Base-by-base conservation (phyloP, 2,113 vertebrate genomes). In the Cricetomys ansorgei region DNA sequence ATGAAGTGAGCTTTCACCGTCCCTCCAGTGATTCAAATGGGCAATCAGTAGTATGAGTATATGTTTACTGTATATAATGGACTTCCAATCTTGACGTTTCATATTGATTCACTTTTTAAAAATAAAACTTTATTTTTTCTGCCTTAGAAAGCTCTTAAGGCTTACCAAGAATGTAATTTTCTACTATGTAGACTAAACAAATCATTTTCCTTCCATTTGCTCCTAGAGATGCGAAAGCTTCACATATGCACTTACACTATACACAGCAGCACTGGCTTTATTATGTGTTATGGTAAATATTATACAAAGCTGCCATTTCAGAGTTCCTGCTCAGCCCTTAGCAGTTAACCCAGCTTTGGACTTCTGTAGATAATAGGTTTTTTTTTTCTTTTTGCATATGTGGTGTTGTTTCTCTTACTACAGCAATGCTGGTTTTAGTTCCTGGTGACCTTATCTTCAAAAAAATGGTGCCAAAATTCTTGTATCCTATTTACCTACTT, bases 401-500 rank as follows among this genome's bases (percentile, higher is more conserved):
- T 23, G 53, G 40, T 91, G 57, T 81, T 48, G 4, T 95, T 94
- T 96, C 81, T 97, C 31, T 89, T 94, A 97, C 40, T 81, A 87
- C 79, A 88, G 88, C 45, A 62, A 37, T 90, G 27, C 37, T 95
- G 81, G 55, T 70, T 94, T 94, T 88, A 83, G 95, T 95, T 90
- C 69, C 67, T 79, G 62, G 50, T 97, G 96, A 97, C 73, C 55
- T 96, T 92, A 96, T 95, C 72, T 83, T 97, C 48, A 76, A 91
- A 95, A 95, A 92, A 95, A 92, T 94, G 79, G 89, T 94, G 85
- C 88, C 95, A 76, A 95, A 93, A 50, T 97, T 89, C 40, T 93
- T 93, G 97, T 95, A 87, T 88, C 70, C 59, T 85, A n/a, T n/a
- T n/a, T n/a, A n/a, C n/a, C n/a, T 95, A 95, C 97, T 95, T 95